Conservation (phyloP, 2,888 invertebrate species). For the Rhagium mordax region DNA sequence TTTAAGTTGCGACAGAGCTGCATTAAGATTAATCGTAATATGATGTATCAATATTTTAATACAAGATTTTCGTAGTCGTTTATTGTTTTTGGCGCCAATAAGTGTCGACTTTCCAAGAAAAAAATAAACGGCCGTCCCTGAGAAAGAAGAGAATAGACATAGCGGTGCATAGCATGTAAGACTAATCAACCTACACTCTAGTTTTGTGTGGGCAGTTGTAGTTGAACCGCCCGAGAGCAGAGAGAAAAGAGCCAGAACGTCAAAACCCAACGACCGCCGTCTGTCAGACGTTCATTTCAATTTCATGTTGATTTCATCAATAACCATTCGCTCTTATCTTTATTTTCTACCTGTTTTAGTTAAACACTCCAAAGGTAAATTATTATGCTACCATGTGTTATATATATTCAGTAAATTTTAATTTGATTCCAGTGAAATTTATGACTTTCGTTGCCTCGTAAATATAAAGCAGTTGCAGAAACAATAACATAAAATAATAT, state of each 20-base stretch:
- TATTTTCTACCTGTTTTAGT: slow-evolving; percentile 52
- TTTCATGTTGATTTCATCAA: slow-evolving; percentile 58
- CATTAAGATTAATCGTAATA: slow-evolving; percentile 22
- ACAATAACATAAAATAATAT: slow-evolving; percentile 38
- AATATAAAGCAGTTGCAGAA: slow-evolving; percentile 33
- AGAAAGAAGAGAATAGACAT: slow-evolving; percentile 58
- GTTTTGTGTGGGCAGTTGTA: slow-evolving; percentile 61
- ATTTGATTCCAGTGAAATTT: slow-evolving; percentile 27
- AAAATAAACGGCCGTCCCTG: slow-evolving; percentile 50
- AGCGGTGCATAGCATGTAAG: slow-evolving; percentile 62
- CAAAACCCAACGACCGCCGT: slow-evolving; percentile 49
- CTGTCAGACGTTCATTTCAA: slow-evolving; percentile 56
- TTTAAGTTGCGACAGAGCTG: not conserved
- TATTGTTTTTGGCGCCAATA: slow-evolving; percentile 58
- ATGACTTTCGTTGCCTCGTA: slow-evolving; percentile 22
- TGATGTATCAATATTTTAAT: slow-evolving; percentile 31
- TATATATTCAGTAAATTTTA: slow-evolving; percentile 36
- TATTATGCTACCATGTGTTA: slow-evolving; percentile 49
- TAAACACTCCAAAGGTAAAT: slow-evolving; percentile 46
- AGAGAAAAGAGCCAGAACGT: slow-evolving; percentile 42
- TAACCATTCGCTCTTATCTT: slow-evolving; percentile 58
- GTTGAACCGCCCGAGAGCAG: slow-evolving; percentile 58
- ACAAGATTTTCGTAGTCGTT: slow-evolving; percentile 46
- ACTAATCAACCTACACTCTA: slow-evolving; percentile 64
- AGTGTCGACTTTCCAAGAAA: slow-evolving; percentile 53